These are phyloP conservation scores for Leptopilina drosophilae DNA, from an alignment of 2,888 invertebrate species.

Conservation along the genomic window DNA sequence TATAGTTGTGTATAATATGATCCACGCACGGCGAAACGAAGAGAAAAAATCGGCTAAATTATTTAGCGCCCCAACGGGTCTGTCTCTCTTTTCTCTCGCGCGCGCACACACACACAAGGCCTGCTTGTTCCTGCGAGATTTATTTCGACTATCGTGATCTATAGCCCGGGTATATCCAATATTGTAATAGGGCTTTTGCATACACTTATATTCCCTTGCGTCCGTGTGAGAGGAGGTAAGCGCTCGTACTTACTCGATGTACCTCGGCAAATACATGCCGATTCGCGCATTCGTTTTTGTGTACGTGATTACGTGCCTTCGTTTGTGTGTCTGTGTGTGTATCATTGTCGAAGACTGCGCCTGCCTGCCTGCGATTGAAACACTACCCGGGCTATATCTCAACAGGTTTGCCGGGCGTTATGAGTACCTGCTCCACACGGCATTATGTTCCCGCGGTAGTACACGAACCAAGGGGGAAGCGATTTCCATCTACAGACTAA, in stretches of 20 bases:
- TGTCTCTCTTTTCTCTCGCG: constrained; percentile 19
- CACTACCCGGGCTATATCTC: constrained; percentile 76
- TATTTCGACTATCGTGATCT: constrained; percentile 75
- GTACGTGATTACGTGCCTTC: constrained; percentile 3
- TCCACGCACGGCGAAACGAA: constrained; percentile 24
- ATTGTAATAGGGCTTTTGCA: constrained; percentile 73
- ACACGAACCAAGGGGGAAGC: background rate
- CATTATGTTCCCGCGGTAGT: constrained; percentile 66
- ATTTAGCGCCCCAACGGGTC: constrained; percentile 58
- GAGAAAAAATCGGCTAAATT: constrained; percentile 62
- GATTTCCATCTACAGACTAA: background rate
- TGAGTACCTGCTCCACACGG: constrained; percentile 73
- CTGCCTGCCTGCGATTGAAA: constrained; percentile 72
- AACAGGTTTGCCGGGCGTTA: constrained; percentile 74
- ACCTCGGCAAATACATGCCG: constrained; percentile 23
- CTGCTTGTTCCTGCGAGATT: constrained; percentile 74
- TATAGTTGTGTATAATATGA: background rate
- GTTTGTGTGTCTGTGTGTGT: constrained; percentile 55
- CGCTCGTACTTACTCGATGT: constrained; percentile 34
- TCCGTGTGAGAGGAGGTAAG: constrained; percentile 32
- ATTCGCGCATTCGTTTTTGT: constrained; percentile 18
- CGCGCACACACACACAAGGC: constrained; percentile 37
- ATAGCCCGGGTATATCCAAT: constrained; percentile 73
- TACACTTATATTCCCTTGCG: constrained; percentile 58
- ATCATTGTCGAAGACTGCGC: constrained; percentile 69